Base-by-base conservation (phyloP, 2,113 vertebrate genomes). In the Rhodinocichla rosea region DNA sequence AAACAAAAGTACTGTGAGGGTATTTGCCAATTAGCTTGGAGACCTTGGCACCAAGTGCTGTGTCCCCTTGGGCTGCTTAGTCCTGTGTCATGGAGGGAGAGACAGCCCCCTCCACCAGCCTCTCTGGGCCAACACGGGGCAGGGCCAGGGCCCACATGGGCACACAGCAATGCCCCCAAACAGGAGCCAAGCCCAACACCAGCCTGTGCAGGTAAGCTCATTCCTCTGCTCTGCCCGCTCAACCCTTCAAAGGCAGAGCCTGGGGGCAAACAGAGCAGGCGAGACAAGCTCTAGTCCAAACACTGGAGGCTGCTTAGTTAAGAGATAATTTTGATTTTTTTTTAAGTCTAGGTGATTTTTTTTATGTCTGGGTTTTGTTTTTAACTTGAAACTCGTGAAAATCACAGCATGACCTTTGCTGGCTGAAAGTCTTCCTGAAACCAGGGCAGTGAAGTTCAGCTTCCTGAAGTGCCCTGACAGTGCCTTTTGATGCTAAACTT, bases 281-380 rank as follows among this genome's bases (percentile, higher is more conserved):
- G 1, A 97, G 93, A 83, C 90, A 42, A 87, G 2, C 37, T 64
- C 68, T 45, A 37, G 37, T 69, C 90, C 83, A 87, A 68, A 81
- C 52, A 68, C 52, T 18, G 20, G 50, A 90, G 69, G 62, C 53
- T 94, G 50, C 62, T 73, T 82, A 74, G 50, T 64, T 64, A 81
- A 93, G 49, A 93, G 55, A 93, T 80, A 2, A 16, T 74, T 92
- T 47, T 47, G 33, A 37, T 56, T 32, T 63, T 80, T 59, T 75
- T 79, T 78, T 3, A 65, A 60, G 87, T 89, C 92, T 92, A 64
- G 32, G 14, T n/a, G 4, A 32, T 1, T 3, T 6, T 67, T 80
- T 80, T 82, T 19, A 91, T 93, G 95, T 96, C 94, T 96, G 77
- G 55, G 16, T 76, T 90, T 90, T 96, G 88, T 76, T 94, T 94